These are phyloP conservation scores for Agrypnia vestita DNA, from an alignment of 1,140 invertebrate genomes.

Conservation along the genomic window DNA sequence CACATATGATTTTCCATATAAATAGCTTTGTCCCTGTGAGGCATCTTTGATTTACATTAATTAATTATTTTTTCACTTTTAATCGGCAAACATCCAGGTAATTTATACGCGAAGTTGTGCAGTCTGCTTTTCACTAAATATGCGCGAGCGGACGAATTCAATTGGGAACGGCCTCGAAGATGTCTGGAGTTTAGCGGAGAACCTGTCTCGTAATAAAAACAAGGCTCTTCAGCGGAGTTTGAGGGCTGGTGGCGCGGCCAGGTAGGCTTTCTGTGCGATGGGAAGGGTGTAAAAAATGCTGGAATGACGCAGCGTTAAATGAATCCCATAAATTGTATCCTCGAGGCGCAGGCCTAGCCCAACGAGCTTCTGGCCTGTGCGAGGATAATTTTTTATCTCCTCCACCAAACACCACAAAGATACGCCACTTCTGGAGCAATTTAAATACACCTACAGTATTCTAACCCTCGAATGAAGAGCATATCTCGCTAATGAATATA, in stretches of 20 bases:
- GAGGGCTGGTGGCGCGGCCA: conserved; percentile 1
- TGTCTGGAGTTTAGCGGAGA: background rate
- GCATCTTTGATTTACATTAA: too few species aligned
- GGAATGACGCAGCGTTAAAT: conserved; percentile 57
- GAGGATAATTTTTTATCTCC: conserved; percentile 47
- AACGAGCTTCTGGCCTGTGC: background rate
- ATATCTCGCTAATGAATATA: too few species aligned
- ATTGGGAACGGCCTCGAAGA: conserved; percentile 19
- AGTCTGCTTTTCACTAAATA: conserved; percentile 21
- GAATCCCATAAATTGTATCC: conserved; percentile 54
- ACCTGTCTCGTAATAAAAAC: conserved; percentile 28
- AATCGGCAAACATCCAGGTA: too few species aligned
- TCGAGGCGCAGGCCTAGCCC: conserved; percentile 6
- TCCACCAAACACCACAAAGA: conserved; percentile 41
- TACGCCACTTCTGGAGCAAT: conserved; percentile 27
- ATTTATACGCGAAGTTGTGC: background rate
- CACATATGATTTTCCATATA: too few species aligned
- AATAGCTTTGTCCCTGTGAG: too few species aligned
- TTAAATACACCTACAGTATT: conserved; percentile 31
- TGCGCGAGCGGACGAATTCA: conserved; percentile 9
- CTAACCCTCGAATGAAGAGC: background rate
- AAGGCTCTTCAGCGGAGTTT: background rate
- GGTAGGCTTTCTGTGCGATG: background rate
- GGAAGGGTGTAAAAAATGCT: conserved; percentile 38
- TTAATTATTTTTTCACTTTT: too few species aligned